These are phyloP conservation scores for Apus apus DNA, from an alignment of 2,113 vertebrate genomes.

Conservation along the genomic window DNA sequence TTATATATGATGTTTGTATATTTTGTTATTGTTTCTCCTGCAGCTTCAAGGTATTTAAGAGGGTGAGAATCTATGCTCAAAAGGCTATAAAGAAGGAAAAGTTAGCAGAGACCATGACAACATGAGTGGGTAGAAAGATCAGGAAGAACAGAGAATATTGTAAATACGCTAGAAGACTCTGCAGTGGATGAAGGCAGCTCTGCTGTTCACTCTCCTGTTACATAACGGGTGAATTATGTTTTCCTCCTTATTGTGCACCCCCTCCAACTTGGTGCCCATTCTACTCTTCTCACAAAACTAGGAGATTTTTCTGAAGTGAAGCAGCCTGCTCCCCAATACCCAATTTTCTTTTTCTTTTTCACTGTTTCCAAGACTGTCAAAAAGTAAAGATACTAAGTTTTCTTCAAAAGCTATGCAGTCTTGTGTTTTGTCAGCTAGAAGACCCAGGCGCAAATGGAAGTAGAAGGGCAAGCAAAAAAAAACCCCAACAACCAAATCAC, in stretches of 20 bases:
- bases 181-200: background rate
- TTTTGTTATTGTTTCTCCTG: conserved; percentile 49
- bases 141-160: background rate
- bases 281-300: background rate
- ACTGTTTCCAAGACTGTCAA: background rate
- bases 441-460: background rate
- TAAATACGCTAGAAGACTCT: background rate
- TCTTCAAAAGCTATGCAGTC: background rate
- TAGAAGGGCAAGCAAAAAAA: background rate
- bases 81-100: conserved; percentile 19
- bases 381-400: background rate
- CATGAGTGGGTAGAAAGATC: background rate
- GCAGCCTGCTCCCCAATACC: background rate
- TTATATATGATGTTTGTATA: background rate
- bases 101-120: background rate
- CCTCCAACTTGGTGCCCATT: background rate
- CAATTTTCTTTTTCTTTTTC: background rate
- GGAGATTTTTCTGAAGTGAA: background rate
- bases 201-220: background rate
- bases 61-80: conserved; percentile 22
- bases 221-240: background rate
- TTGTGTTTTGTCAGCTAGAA: background rate
- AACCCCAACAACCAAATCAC: background rate
- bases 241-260: background rate
- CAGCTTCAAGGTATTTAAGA: conserved; percentile 35